Evolutionary conservation across 1,140 invertebrate species (phyloP), one percentile per base, ranked within the genome.

Genomic region (Triops longicaudatus): DNA sequence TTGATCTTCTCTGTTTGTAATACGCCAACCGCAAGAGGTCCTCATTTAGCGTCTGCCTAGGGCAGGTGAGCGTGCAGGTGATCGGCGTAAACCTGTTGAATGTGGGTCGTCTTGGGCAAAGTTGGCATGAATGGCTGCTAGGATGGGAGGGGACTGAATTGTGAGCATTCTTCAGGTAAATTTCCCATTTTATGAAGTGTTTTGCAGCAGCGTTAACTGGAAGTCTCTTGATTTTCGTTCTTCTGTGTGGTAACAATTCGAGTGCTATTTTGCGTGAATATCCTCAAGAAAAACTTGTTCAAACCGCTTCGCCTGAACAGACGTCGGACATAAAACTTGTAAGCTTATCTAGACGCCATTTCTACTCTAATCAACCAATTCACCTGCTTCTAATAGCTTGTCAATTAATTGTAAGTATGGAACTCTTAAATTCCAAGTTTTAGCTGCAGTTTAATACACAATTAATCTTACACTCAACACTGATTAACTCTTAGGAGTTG

Each of bases 81-180:
- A 63, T 63, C 50, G 22, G 50, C n/a, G 50, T 63, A 63, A 63
- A 63, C 50, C 50, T 63, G 50, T 63, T 63, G 50, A 63, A 63
- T 63, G 50, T 63, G 50, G 50, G 50, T 63, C 50, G 50, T 63
- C 50, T 63, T 63, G 50, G 22, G 50, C 50, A 63, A 63, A 63
- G 50, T 63, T 17, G n/a, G 50, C 50, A 63, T 63, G 50, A 63
- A 63, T 63, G 50, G 50, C 50, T 63, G 50, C 50, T 63, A 63
- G 50, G 50, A 63, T 63, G 50, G 50, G 50, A 63, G 50, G 50
- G 50, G 50, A 63, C 50, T 63, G 50, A 63, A 63, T 63, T 63
- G 50, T 63, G 50, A 63, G 50, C 50, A 63, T 63, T 63, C 50
- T 63, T 63, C 50, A 22, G 50, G n/a, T 63, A 63, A 63, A 37